phyloP scores from a whole-genome alignment of 2,797 vertebrate species.

The Apodemus agrarius region DNA sequence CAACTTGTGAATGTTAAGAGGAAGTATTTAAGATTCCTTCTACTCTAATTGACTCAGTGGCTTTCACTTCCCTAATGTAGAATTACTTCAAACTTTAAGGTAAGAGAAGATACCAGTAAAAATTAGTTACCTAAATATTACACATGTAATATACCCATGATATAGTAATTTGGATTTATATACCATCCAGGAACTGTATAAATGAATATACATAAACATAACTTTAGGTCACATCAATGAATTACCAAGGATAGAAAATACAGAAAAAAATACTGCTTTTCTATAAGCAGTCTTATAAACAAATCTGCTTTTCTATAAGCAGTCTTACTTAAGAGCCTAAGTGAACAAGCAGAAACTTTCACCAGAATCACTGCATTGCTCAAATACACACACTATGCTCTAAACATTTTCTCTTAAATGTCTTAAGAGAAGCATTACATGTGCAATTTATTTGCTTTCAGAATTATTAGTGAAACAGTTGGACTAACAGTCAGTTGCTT shows the following conservation, averaged over 20 bases:
- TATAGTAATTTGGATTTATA: constrained; percentile 10
- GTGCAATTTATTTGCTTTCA: not conserved
- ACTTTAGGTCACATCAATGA: constrained; percentile 2
- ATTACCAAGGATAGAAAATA: not conserved
- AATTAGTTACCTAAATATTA: not conserved
- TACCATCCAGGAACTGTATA: not conserved
- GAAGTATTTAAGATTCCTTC: constrained; percentile 43
- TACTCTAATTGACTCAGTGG: constrained; percentile 60
- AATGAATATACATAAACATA: constrained; percentile 15
- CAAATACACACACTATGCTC: not conserved
- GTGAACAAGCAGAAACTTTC: not conserved
- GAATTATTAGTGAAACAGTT: not conserved
- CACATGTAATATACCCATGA: not conserved
- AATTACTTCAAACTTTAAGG: constrained; percentile 34
- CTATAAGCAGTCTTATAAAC: not conserved
- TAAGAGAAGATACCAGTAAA: constrained; percentile 21
- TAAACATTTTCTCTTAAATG: not conserved
- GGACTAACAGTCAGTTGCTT: not conserved
- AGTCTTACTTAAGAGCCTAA: not conserved
- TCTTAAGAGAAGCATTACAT: constrained; percentile 1
- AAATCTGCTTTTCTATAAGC: not conserved
- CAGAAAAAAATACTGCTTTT: not conserved
- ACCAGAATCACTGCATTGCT: not conserved
- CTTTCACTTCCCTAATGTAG: constrained; percentile 66
- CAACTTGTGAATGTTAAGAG: constrained; percentile 41